Base-by-base conservation (phyloP, 2,113 vertebrate genomes). In the Myotis davidii region DNA sequence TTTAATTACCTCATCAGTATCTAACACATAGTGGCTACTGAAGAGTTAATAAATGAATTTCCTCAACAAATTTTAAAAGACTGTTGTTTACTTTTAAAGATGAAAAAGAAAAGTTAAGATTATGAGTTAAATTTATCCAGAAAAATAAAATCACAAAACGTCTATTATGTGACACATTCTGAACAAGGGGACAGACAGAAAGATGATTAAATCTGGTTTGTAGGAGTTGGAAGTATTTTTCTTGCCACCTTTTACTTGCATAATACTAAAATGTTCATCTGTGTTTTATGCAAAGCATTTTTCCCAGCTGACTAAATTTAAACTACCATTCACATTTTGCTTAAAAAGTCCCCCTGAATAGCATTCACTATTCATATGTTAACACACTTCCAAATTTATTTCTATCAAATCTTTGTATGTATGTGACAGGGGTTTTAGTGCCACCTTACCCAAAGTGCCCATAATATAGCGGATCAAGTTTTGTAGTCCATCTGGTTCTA, bases 241-340 rank as follows among this genome's bases (percentile, higher is more conserved):
- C 74, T 48, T 13, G 61, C 56, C 23, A 87, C 61, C 25, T 91
- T 32, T 70, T 88, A 78, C 50, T 37, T 88, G 23, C 2, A 9
- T 9, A 73, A 83, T 42, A 77, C 34, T 69, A 42, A 76, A 73
- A 0, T 48, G 48, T 39, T 70, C 50, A 70, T 56, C 64, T 74
- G 5, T 89, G 73, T 52, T 85, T 88, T 85, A 92, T 82, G 48
- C 10, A 32, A 78, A 95, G 64, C 37, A 52, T 79, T 87, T 88
- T 87, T 56, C 74, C 92, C 84, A 90, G 54, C 34, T 59, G 59
- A 83, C 67, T 52, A 85, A 95, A 97, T 90, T 90, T 96, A 82
- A 94, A 96, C 69, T 9, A 91, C 20, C 37, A 77, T 34, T 94
- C 69, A 59, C 10, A 86, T 70, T 91, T 78, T 76, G 42, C 65